Evolutionary conservation across 2,113 vertebrate genomes (phyloP), one percentile per base, ranked within the genome.

Genomic region (Alethe diademata): DNA sequence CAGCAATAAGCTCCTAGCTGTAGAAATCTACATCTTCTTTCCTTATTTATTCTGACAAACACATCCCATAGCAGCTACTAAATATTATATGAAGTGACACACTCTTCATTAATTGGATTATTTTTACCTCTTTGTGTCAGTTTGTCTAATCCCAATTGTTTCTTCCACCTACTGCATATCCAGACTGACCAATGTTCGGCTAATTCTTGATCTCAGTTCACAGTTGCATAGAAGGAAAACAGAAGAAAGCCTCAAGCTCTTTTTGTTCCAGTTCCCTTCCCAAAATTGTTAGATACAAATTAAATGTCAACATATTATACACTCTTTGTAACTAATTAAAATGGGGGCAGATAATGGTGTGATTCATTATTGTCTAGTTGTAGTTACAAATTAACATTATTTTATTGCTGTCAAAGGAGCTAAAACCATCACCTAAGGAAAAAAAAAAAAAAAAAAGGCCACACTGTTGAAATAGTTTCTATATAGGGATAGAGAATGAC

Each of bases 201-300:
- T 86, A 92, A 80, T 81, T 87, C 53, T 51, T 53, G 6, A 88
- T 43, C 36, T 53, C 29, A 47, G 75, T 79, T 82, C 74, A 83
- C 1, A 92, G 43, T 4, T 67, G 45, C 36, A 87, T 1, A 57
- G 40, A 85, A 93, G 73, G 31, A 90, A 75, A 81, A 75, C 8
- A 73, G 62, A 87, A 94, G 71, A 90, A 92, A 95, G 47, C 47
- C 85, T 88, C 75, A 47, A 93, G 79, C 47, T 86, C 56, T 78
- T 50, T 53, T 56, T 67, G 19, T 66, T 79, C 35, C 40, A 88
- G 38, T n/a, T 92, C 38, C 60, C n/a, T 57, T 93, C 20, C 31
- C 42, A 87, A 78, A 97, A 92, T 14, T 89, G 57, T 53, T 79
- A 84, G 51, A 43, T 61, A 72, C 1, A 1, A 88, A 84, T 86